These are phyloP conservation scores for Carcinoscorpius rotundicauda DNA, from an alignment of 1,140 invertebrate genomes.

Conservation along the genomic window DNA sequence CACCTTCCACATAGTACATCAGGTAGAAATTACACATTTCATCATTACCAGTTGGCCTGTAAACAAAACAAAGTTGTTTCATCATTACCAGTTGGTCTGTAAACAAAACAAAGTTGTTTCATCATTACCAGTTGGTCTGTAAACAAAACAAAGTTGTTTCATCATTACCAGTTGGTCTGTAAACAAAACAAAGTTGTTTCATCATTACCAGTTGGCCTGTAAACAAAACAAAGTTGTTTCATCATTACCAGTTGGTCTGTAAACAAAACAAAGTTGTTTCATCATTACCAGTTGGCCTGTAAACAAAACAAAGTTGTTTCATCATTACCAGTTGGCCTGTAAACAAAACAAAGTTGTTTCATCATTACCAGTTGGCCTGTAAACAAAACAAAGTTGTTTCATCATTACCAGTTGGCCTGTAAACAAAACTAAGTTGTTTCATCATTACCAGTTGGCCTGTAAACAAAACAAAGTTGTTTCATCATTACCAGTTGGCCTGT, in stretches of 20 bases:
- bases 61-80: conserved; percentile 47
- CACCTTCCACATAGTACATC: conserved; percentile 88
- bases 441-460: conserved; percentile 74
- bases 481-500: conserved; percentile 74
- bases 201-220: conserved; percentile 74
- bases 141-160: conserved; percentile 47
- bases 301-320: conserved; percentile 47
- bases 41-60: conserved; percentile 74
- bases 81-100: conserved; percentile 74
- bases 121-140: conserved; percentile 74
- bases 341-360: conserved; percentile 47
- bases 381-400: conserved; percentile 47
- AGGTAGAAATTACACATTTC: conserved; percentile 99
- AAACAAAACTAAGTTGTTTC: conserved; percentile 47
- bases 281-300: conserved; percentile 74
- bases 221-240: conserved; percentile 47
- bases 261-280: conserved; percentile 47
- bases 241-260: conserved; percentile 74
- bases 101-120: conserved; percentile 47
- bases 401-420: conserved; percentile 74
- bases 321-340: conserved; percentile 74
- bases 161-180: conserved; percentile 74
- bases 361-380: conserved; percentile 74
- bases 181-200: conserved; percentile 47
- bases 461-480: conserved; percentile 47